Base-by-base conservation (phyloP, 2,113 vertebrate species). In the Amblyopsis rosae region DNA sequence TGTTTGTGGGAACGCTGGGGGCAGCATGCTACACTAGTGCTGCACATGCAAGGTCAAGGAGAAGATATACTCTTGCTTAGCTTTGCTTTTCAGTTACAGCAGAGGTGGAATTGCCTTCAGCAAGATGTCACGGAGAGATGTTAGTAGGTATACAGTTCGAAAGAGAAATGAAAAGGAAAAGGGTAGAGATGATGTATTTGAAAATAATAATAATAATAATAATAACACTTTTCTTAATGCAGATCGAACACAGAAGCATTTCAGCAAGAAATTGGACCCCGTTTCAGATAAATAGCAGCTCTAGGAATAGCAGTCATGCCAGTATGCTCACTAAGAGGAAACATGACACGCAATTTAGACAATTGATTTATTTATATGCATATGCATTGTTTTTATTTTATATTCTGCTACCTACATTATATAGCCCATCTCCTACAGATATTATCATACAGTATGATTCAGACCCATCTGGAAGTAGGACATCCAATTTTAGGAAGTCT, bases 401-500 rank as follows among this genome's bases (percentile, higher is more conserved):
- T 41, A 41, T 41, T 41, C 35, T 41, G 35, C 35, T 8, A 41
- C 35, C 35, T 41, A 8, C 7, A 41, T 1, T 26, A 26, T 26
- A 26, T 26, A 26, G 26, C 49, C 49, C 12, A 12, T 50, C 49
- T 50, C 54, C 17, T 17, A 6, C 54, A 55, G 4, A 55, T 32
- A 26, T 61, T 55, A 54, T 72, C 49, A n/a, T n/a, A 26, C 1
- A 26, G 26, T 26, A 11, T 72, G 47, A 69, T 62, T 62, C 63
- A 65, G 72, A 66, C 79, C 61, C 13, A 77, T 32, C 13, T 58
- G 33, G 75, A 85, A 82, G 62, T 78, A 72, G 80, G 80, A 61
- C 83, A 80, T 76, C 53, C 32, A 50, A 69, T 72, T 82, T 58
- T 69, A 75, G 66, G 77, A 63, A 67, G 66, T 73, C 78, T 67